Base-by-base conservation (phyloP, 2,888 invertebrate species). In the Pterobdella sp. region DNA sequence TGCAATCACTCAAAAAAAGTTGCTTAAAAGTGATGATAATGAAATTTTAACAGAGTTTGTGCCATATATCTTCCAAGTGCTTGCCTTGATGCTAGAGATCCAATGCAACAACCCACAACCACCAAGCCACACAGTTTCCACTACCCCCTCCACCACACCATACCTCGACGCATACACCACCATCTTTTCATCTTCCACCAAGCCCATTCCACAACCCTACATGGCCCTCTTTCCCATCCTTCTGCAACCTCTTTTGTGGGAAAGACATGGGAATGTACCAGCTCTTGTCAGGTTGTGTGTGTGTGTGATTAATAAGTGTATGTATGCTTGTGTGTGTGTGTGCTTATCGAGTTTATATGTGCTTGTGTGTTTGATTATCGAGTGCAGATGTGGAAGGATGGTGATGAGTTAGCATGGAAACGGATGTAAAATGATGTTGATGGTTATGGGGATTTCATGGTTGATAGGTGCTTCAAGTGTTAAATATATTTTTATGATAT, bases 61-160 rank as follows among this genome's bases (percentile, higher is more conserved):
- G 85, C 97, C 97, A 0, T 98, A 98, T 85, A 93, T 95, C 67
- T 96, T 98, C 84, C 98, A 98, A 91, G 90, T 98, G 85, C 86
- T 97, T 60, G 93, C 95, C 0, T 86, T 96, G 31, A 85, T 96
- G 73, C 87, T 97, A 85, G 95, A 95, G 77, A 77, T 82, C 66
- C 81, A 83, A 75, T 72, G 76, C 2, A 73, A 64, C 63, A 68
- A 75, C 35, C 77, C 84, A 49, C 91, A 93, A 26, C 91, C 90
- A 73, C 89, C 90, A 0, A 98, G 97, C 86, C 90, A 91, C 86
- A 90, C 89, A 1, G 86, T 98, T 72, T 90, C 96, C 80, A 93
- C 94, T 0, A 93, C 91, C 81, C 86, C 98, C 29, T 86, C 75
- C 72, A 76, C 2, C 72, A 68, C 63, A 66, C 75, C 37, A 77